Evolutionary conservation across 2,797 vertebrate species (phyloP), one percentile per base, ranked within the genome.

Genomic region (Chloroceryle inda): DNA sequence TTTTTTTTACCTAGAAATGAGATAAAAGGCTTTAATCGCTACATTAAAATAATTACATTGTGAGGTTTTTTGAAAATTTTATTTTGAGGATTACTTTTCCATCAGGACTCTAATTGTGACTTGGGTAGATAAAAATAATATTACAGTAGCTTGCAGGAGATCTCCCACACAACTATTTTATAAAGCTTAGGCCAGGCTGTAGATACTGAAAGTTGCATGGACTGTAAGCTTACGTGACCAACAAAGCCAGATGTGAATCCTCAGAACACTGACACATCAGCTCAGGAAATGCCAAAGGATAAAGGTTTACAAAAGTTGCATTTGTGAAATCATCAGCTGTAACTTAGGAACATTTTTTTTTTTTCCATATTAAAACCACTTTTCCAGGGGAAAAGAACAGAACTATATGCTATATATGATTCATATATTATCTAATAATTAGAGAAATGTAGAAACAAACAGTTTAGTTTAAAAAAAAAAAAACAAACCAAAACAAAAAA

Each of bases 251-350:
- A 96, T 97, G 96, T 82, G 89, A 97, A 59, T 96, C 94, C 89
- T 97, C 96, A 97, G 91, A 96, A 94, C 95, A 79, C 91, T 96
- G 94, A 96, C 95, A 97, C 94, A 97, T 95, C 89, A 86, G 59
- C 83, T 96, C 96, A 95, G 95, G 96, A 97, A 97, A 96, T 97
- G 82, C 95, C 96, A 95, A 85, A 96, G 95, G 95, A 96, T 93
- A 92, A 94, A 96, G 95, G 59, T 96, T 96, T 94, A 96, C 88
- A 96, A 90, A 96, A 94, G 73, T 91, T 90, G 52, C 74, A 53
- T 96, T 96, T 96, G 63, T 88, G 88, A 95, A 97, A 91, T 78
- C 66, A 76, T 92, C 82, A 95, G 76, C 82, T 96, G 79, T 78
- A 95, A 94, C 31, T 66, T 89, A 21, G 59, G 61, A 83, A 49